Percentiles rank a stretch among this genome's conserved stretches.
phyloP scores from a whole-genome alignment of 2,797 vertebrate genomes.

The Cyclopterus lumpus region DNA sequence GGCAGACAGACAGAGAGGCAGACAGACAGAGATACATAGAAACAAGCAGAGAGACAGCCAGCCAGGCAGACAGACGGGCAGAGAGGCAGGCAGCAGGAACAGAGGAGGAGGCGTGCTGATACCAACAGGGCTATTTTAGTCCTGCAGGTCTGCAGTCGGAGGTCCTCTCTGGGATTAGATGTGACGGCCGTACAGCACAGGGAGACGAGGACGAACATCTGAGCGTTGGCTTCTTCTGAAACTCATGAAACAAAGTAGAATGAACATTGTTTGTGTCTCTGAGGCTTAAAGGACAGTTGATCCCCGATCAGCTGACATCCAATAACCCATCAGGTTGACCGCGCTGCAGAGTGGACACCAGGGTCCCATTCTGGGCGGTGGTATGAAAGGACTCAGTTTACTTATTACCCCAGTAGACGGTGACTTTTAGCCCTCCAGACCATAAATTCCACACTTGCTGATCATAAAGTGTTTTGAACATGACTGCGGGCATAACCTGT shows the following conservation, averaged over 20 bases:
- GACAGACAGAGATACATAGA: too few relatives aligned
- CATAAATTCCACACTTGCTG: constrained; percentile 23
- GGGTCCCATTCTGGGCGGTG: too few relatives aligned
- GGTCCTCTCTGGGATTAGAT: constrained; percentile 60
- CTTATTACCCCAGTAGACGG: constrained; percentile 35
- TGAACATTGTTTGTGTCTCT: not conserved
- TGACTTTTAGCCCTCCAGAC: constrained; percentile 18
- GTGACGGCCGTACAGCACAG: constrained; percentile 60
- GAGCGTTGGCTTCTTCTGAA: constrained; percentile 25
- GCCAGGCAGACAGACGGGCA: too few relatives aligned
- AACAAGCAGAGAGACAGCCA: constrained; percentile 7
- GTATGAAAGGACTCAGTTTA: too few relatives aligned
- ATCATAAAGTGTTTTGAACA: constrained; percentile 14
- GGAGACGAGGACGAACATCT: too few relatives aligned
- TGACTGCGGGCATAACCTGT: not conserved
- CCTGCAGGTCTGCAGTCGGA: constrained; percentile 60
- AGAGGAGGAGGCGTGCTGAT: constrained; percentile 72
- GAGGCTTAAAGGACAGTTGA: not conserved
- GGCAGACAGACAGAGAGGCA: too few relatives aligned
- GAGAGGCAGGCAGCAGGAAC: constrained; percentile 63
- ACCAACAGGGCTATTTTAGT: constrained; percentile 80
- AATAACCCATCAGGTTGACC: too few relatives aligned
- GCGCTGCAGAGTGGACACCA: too few relatives aligned
- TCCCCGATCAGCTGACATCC: too few relatives aligned
- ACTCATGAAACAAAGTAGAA: constrained; percentile 13